These are phyloP conservation scores for Notothenia rossii DNA, from an alignment of 2,113 vertebrate genomes.

Conservation along the genomic window DNA sequence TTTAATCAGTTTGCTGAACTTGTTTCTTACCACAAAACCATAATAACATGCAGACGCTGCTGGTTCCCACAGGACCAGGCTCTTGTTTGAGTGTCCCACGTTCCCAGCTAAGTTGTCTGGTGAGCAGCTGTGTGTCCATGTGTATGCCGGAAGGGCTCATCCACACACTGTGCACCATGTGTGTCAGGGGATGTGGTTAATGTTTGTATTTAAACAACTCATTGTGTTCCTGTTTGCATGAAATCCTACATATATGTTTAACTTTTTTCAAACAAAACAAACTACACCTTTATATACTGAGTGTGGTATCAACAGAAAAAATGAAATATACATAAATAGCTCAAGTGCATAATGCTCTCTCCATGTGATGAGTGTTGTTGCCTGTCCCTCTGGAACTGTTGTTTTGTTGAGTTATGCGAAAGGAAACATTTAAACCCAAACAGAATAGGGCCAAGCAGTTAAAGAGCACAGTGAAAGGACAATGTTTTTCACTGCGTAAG, in stretches of 20 bases:
- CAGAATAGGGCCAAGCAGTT: background rate
- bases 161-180: constrained; percentile 27
- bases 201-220: constrained; percentile 3
- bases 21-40: constrained; percentile 31
- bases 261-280: background rate
- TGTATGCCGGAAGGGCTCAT: constrained; percentile 32
- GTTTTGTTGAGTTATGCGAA: constrained; percentile 13
- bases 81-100: constrained; percentile 23
- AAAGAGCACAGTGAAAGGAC: background rate
- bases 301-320: background rate
- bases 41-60: constrained; percentile 29
- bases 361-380: background rate
- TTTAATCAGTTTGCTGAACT: constrained; percentile 23
- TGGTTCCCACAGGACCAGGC: constrained; percentile 40
- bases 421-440: background rate
- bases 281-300: background rate
- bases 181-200: constrained; percentile 42
- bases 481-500: background rate
- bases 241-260: background rate
- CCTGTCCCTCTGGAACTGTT: constrained; percentile 5
- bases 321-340: background rate
- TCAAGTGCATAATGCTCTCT: background rate
- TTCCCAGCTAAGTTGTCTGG: constrained; percentile 47
- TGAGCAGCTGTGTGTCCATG: constrained; percentile 58
- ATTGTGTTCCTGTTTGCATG: constrained; percentile 22